Percentiles rank a stretch among this genome's conserved stretches.
These are phyloP conservation scores for Bombus cullumanus DNA, from an alignment of 1,140 invertebrate genomes.

Conservation along the genomic window DNA sequence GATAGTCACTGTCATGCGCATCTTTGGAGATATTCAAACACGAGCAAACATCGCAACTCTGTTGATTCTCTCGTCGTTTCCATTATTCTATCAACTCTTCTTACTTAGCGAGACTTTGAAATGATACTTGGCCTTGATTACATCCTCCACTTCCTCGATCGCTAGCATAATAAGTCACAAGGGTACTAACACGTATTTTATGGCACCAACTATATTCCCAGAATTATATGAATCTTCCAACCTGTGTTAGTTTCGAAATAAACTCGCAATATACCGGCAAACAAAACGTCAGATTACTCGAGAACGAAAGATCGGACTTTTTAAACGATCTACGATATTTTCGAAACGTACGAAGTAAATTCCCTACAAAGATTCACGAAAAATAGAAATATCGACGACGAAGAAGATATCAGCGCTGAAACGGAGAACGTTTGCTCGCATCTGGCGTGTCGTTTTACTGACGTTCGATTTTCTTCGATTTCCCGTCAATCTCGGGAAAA, in stretches of 20 bases:
- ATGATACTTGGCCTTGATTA: constrained; percentile 22
- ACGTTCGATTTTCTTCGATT: too few species aligned
- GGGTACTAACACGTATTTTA: background rate
- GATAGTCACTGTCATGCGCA: background rate
- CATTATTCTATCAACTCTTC: constrained; percentile 5
- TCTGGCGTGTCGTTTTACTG: too few species aligned
- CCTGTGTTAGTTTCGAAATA: background rate
- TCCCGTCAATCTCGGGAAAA: too few species aligned
- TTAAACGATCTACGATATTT: background rate
- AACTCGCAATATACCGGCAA: too few species aligned
- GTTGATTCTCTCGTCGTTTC: background rate
- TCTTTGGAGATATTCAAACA: background rate
- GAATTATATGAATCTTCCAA: background rate
- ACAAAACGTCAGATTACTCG: background rate
- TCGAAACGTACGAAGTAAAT: background rate
- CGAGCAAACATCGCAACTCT: background rate
- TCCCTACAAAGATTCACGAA: rapidly evolving
- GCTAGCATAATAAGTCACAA: background rate
- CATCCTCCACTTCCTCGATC: constrained; percentile 5
- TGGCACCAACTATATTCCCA: too few species aligned
- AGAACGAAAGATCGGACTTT: background rate
- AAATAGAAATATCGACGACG: too few species aligned
- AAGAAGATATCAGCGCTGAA: too few species aligned
- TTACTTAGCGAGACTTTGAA: background rate
- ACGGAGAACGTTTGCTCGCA: too few species aligned